These are phyloP conservation scores for Hydropotes inermis DNA, from an alignment of 2,113 vertebrate species.

Conservation along the genomic window DNA sequence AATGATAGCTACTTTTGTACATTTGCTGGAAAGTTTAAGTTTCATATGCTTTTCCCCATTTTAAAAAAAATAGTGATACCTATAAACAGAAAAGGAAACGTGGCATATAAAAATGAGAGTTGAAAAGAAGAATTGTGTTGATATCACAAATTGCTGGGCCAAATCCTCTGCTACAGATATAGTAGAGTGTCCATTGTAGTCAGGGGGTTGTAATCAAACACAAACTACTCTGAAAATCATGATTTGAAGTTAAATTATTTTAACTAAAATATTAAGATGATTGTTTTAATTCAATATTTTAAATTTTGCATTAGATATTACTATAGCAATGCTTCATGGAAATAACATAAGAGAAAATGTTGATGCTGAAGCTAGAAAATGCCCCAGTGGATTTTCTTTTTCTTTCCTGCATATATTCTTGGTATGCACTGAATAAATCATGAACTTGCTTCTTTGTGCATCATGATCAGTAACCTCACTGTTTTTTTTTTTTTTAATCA, in stretches of 20 bases:
- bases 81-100: background rate
- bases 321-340: background rate
- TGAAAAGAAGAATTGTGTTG: background rate
- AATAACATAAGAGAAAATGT: background rate
- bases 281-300: background rate
- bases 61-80: background rate
- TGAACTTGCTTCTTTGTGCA: background rate
- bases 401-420: background rate
- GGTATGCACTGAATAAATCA: background rate
- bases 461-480: background rate
- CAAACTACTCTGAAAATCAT: background rate
- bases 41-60: background rate
- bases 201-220: background rate
- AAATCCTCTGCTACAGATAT: background rate
- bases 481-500: too few relatives aligned
- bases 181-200: background rate
- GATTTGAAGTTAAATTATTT: background rate
- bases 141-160: background rate
- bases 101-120: background rate
- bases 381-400: background rate
- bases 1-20: background rate
- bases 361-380: background rate
- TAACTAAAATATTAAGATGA: background rate
- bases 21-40: background rate
- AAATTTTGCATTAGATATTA: background rate